Evolutionary conservation across 2,113 vertebrate genomes (phyloP), one percentile per base, ranked within the genome.

Genomic region (Chaetops frenatus): DNA sequence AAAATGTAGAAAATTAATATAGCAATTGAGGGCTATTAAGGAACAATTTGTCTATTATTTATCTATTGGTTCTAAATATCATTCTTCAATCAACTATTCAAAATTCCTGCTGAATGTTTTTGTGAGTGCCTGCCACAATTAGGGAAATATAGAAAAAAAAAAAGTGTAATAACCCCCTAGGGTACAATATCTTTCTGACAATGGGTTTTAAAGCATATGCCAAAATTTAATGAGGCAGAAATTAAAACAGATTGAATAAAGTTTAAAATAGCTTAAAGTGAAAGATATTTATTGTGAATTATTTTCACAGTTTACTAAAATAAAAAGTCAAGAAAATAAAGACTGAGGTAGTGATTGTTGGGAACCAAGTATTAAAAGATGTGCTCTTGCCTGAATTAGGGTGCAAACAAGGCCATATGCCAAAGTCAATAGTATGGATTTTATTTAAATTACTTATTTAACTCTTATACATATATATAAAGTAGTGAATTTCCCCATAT

Each of bases 221-320:
- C 53, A 87, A 81, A 89, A 94, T 57, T 82, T 93, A 91, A 96
- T 81, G 85, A 87, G 45, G 85, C 45, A 81, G 76, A 88, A 91
- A 90, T 28, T 19, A 25, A 94, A 94, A 80, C 76, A 91, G 80
- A 88, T 61, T 77, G 54, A 44, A 28, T 83, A 70, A 90, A 53
- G 23, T 65, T 48, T 86, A 28, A 82, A 86, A 92, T 12, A 73
- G 64, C 69, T 92, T 77, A 35, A 89, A 88, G 23, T 94, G 36
- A 88, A 83, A 88, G 11, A 48, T 84, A 58, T 19, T 90, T 74
- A 58, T 57, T 84, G 25, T 20, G 27, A 85, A 33, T 51, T 81
- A 69, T 81, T 84, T 92, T 47, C 45, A 23, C 9, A 71, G 12
- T 50, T 92, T 61, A 31, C 28, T 53, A 28, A 82, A 81, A 66